Evolutionary conservation across 2,113 vertebrate species (phyloP).

Genomic region (Forbesichthys papilliferus): DNA sequence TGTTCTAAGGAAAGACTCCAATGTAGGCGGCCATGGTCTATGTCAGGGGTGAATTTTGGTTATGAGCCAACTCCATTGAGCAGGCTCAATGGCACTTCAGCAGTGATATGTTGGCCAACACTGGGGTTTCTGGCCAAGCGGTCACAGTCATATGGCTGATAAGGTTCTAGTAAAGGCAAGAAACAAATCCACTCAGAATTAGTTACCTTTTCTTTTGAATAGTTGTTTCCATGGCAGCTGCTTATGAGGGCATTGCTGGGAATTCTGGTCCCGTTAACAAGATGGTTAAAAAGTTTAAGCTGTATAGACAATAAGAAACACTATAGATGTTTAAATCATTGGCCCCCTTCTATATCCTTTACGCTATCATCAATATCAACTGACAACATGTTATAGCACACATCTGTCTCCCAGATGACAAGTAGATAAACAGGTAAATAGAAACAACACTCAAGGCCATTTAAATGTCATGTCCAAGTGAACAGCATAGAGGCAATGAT

Average conservation of each 20-base stretch:
- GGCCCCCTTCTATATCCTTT: conserved; percentile 2
- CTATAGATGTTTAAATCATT: not conserved
- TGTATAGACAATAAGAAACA: not conserved
- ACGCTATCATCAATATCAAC: conserved; percentile 9
- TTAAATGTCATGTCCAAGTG: not conserved
- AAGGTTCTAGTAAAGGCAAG: not conserved
- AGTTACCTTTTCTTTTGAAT: conserved; percentile 21
- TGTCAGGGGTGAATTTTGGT: too few relatives aligned
- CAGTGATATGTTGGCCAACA: not conserved
- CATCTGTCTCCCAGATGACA: too few relatives aligned
- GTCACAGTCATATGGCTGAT: not conserved
- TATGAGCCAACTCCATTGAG: too few relatives aligned
- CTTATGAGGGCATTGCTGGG: not conserved
- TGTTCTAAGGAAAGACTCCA: too few relatives aligned
- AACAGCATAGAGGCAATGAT: conserved; percentile 1
- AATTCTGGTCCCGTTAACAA: conserved; percentile 23
- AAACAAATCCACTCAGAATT: conserved; percentile 14
- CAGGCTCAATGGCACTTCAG: not conserved
- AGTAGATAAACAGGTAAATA: too few relatives aligned
- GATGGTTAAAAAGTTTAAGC: conserved; percentile 1
- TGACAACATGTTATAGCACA: not conserved
- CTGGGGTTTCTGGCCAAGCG: too few relatives aligned
- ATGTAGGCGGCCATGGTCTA: too few relatives aligned
- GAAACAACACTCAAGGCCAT: conserved; percentile 12
- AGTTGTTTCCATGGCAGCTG: not conserved